phyloP scores from a whole-genome alignment of 2,888 invertebrate species.

The Orchesellides sinensis region DNA sequence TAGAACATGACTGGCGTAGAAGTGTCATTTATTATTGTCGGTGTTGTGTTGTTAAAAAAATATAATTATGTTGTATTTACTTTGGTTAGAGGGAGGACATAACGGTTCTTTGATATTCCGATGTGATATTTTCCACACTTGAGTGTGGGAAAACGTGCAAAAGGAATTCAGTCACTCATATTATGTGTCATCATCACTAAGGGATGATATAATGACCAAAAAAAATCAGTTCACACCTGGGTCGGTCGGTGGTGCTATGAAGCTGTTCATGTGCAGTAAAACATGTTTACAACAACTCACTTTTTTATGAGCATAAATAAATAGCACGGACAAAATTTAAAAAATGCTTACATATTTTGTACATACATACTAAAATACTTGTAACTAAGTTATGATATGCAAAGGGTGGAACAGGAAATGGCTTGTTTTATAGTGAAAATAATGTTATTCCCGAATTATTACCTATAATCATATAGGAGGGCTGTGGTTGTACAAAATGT shows the following conservation, averaged over 20 bases:
- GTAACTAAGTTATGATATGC: not conserved
- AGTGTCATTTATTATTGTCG: conserved; percentile 2
- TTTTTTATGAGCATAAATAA: too few relatives aligned
- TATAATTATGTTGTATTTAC: conserved; percentile 20
- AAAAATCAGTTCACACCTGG: conserved; percentile 11
- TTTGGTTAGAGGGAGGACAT: not conserved
- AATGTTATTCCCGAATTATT: too few relatives aligned
- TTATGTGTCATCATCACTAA: conserved; percentile 21
- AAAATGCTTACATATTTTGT: too few relatives aligned
- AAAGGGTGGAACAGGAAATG: conserved; percentile 20
- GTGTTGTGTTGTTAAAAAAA: not conserved
- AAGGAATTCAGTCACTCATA: not conserved
- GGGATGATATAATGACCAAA: not conserved
- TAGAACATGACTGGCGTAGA: not conserved
- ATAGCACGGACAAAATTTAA: too few relatives aligned
- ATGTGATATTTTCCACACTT: conserved; percentile 22
- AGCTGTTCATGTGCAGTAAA: too few relatives aligned
- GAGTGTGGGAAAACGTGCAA: conserved; percentile 17
- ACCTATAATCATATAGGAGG: too few relatives aligned
- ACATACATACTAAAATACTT: not conserved
- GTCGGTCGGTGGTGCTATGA: too few relatives aligned
- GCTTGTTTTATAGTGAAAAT: too few relatives aligned
- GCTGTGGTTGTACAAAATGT: too few relatives aligned
- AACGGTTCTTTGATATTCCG: conserved; percentile 18
- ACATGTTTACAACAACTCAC: too few relatives aligned